Evolutionary conservation across 1,140 invertebrate species (phyloP).

Genomic region (Oppia nitens): DNA sequence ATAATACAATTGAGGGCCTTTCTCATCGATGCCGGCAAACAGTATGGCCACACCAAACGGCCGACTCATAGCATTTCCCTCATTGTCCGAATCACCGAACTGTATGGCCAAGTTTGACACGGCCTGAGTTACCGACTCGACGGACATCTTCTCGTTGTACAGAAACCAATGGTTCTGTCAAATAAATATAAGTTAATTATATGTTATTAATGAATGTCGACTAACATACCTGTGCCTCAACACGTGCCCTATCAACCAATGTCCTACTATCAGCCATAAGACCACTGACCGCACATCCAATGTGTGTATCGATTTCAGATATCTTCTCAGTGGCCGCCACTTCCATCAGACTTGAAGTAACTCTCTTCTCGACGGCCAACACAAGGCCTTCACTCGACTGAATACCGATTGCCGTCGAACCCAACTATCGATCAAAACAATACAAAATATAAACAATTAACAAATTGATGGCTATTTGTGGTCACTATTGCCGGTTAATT

Average conservation of each 20-base stretch:
- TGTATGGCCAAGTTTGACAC: slow-evolving; percentile 96
- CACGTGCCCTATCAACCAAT: slow-evolving; percentile 77
- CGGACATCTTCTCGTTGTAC: slow-evolving; percentile 87
- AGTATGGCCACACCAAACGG: slow-evolving; percentile 89
- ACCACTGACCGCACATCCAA: slow-evolving; percentile 93
- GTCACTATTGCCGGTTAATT: neutral
- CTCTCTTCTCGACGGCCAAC: slow-evolving; percentile 91
- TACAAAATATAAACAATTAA: neutral
- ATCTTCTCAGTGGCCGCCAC: slow-evolving; percentile 94
- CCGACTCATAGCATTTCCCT: slow-evolving; percentile 89
- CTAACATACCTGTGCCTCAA: slow-evolving; percentile 52
- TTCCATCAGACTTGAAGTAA: slow-evolving; percentile 91
- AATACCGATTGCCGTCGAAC: slow-evolving; percentile 96
- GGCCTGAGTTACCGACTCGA: slow-evolving; percentile 93
- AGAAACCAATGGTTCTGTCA: slow-evolving; percentile 89
- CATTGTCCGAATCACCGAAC: slow-evolving; percentile 91
- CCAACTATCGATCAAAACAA: slow-evolving; percentile 39
- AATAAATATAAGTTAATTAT: slow-evolving; percentile 9
- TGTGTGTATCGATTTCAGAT: slow-evolving; percentile 83
- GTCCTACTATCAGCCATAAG: slow-evolving; percentile 95
- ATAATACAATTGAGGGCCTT: slow-evolving; percentile 50
- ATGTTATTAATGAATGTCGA: neutral
- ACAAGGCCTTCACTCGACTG: slow-evolving; percentile 84
- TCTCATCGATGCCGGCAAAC: slow-evolving; percentile 40
- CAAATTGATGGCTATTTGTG: neutral